Base-by-base conservation (phyloP, 2,113 vertebrate species). In the Scomber scombrus region DNA sequence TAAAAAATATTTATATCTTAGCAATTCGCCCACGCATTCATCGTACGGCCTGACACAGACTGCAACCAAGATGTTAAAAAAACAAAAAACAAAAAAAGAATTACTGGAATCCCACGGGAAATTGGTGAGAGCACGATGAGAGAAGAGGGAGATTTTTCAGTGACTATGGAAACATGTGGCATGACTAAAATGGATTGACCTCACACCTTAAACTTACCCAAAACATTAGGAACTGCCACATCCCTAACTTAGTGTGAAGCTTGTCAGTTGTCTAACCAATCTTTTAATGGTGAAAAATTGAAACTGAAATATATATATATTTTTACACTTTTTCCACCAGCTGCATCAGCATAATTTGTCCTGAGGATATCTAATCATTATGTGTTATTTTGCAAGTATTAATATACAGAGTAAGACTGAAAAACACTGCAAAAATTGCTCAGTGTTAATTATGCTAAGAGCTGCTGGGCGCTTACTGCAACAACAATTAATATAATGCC, bases 371-470 rank as follows among this genome's bases (percentile, higher is more conserved):
- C 34, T 55, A 31, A 80, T 77, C n/a, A 55, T 46, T 63, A 26
- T 4, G 14, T 64, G 29, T 1, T 58, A 71, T 67, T 75, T 23
- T 51, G 52, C 16, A 23, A 51, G 67, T 51, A 62, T 67, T 80
- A 70, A 82, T 51, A 58, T 61, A 18, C 29, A 75, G 64, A 15
- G 11, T 55, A n/a, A 15, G 21, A 11, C 23, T 63, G 65, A 51
- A 67, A 68, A 73, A 60, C 51, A 70, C 2, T 40, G 72, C 72
- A 56, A 75, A 76, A 80, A 15, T 43, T 43, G 23, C 46, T 19
- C 45, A 45, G 75, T 78, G 75, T 85, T 73, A 77, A 81, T 82
- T 86, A 82, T 71, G 66, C 57, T 56, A 46, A 78, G 54, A 89
- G 75, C 85, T 83, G 75, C 81, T 50, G 81, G 83, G 47, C 47